Evolutionary conservation across 2,113 vertebrate species (phyloP).

Genomic region (Micronycteris hirsuta): DNA sequence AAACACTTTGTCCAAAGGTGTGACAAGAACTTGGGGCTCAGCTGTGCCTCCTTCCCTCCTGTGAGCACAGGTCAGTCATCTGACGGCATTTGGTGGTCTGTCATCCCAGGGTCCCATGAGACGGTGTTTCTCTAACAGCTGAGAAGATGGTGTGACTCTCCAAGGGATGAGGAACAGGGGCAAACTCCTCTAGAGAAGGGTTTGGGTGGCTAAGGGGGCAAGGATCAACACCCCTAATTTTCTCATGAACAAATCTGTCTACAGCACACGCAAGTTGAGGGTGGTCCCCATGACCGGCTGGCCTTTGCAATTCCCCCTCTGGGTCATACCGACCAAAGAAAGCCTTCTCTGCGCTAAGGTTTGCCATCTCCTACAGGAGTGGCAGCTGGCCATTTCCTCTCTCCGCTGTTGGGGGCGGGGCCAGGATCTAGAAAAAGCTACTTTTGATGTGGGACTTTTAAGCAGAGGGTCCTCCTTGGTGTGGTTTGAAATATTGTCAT

Average conservation of each 20-base stretch:
- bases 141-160: neutral
- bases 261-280: neutral
- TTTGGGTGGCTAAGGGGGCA: neutral
- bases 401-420: neutral
- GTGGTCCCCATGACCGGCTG: neutral
- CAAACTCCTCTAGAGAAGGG: too few relatives aligned
- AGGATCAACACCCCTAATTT: neutral
- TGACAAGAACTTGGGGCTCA: neutral
- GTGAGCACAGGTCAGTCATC: neutral
- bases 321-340: neutral
- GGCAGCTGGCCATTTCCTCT: neutral
- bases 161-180: neutral
- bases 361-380: neutral
- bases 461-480: neutral
- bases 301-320: neutral
- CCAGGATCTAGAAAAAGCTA: neutral
- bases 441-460: conserved; percentile 17
- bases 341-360: neutral
- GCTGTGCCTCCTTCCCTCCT: neutral
- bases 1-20: neutral
- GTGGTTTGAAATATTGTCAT: neutral
- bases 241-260: neutral
- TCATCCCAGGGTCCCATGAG: neutral
- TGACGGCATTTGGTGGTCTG: neutral
- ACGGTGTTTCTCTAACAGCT: neutral